Evolutionary conservation across 2,797 vertebrate species (phyloP), one percentile per base, ranked within the genome.

Genomic region (Otolemur crassicaudatus): DNA sequence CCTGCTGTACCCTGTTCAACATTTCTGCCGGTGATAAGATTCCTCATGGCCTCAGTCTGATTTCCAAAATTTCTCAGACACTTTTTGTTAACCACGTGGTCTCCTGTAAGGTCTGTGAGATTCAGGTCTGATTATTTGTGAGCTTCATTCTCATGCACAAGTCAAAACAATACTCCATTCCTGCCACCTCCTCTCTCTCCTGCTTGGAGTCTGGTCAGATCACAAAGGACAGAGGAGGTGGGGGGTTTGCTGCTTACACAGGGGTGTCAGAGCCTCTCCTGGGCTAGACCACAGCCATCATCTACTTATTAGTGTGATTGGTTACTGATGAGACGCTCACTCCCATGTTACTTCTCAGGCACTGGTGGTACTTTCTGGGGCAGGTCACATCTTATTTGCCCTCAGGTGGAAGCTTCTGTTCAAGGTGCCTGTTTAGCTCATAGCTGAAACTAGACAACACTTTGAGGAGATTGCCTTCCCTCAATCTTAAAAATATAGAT

Each of bases 11-110:
- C 25, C 34, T 82, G 10, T n/a, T 65, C 37, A 58, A 23, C 3
- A 12, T 79, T 95, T 91, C 25, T 94, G 25, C 40, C 49, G 11
- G 25, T 19, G 46, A 69, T 37, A 60, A 29, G 43, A 27, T 69
- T 70, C 31, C 29, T 67, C 22, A n/a, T 27, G 43, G 23, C 60
- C n/a, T 96, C 13, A 4, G 40, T 49, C 72, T 75, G 53, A 94
- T 72, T 83, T 96, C 8, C n/a, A 79, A 12, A 12, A 87, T 86
- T 89, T 96, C 61, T 94, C 17, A 72, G 87, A 22, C 10, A 75
- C 10, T 23, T 82, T 95, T 67, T 73, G 53, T 86, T 86, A 83
- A 86, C 27, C 65, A 77, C 87, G 27, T 17, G 16, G 4, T 61
- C 29, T 87, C 58, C n/a, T 1, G 5, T 37, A 67, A 88, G 34